Evolutionary conservation across 2,797 vertebrate species (phyloP), one percentile per base, ranked within the genome.

Genomic region (Melanotaenia trifasciata): DNA sequence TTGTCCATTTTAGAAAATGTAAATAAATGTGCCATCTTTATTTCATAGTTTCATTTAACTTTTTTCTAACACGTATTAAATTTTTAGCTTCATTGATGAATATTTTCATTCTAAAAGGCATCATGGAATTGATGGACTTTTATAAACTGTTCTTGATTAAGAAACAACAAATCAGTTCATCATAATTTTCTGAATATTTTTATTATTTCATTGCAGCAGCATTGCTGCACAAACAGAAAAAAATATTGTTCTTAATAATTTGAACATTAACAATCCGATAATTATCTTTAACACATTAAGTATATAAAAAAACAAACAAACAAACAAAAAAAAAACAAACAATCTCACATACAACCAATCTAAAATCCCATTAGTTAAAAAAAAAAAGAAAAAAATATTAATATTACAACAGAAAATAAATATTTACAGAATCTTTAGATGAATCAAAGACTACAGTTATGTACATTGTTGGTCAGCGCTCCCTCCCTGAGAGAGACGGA

Each of bases 351-450:
- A 80, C 58, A 76, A 81, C 78, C 59, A 60, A 90, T 89, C 84
- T 83, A 84, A 90, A 88, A 84, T 79, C 88, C 93, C 93, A 85
- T 87, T 92, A 91, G 83, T 90, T 91, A 84, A 78, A 91, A 90
- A 89, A 87, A 75, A 76, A 85, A 33, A 32, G 45, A 43, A 70
- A 65, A 40, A 78, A 85, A 90, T 79, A 89, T 83, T 76, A 83
- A 84, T 88, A 90, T 89, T 78, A 87, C 64, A 85, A 84, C 72
- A 87, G 74, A 59, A 87, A 86, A 81, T 78, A 84, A 67, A 83
- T 95, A 95, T 95, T 91, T 95, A 95, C 94, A 86, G 57, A 74
- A 71, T 87, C 74, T 86, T 89, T 70, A 76, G 35, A 78, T 80
- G 20, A 80, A 72, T 58, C 5, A 72, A 83, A 78, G 84, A 82